Base-by-base conservation (phyloP, 2,113 vertebrate genomes). In the Leptocoma aspasia region DNA sequence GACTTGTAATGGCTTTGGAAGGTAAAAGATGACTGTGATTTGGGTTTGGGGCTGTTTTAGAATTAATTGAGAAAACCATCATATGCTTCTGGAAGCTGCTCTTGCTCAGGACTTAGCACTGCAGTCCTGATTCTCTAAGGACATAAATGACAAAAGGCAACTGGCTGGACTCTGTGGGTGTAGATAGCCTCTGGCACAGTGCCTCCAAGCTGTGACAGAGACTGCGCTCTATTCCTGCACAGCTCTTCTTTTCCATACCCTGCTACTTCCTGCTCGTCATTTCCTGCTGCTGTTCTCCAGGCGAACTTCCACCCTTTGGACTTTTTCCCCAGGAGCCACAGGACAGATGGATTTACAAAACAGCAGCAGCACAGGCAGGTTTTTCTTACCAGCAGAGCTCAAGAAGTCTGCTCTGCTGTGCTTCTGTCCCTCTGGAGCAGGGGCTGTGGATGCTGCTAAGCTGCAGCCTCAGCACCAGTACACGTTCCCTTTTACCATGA, bases 151-250 rank as follows among this genome's bases (percentile, higher is more conserved):
- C 31, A 56, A 54, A 41, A 31, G 26, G 59, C 81, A 69, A 52
- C 35, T 30, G 53, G 2, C 9, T 59, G 18, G 20, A 4, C 7
- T 3, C 21, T 27, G 39, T 5, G 71, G 27, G 11, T 37, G 15
- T 30, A 6, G 22, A 1, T 0, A 4, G 16, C 56, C 41, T 0
- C 0, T 52, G 61, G 53, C 3, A 5, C 44, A 1, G 19, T 35
- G 33, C 54, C 16, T 64, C 37, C 1, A 0, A 71, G 26, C 61
- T 69, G 22, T 4, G 17, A 19, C 0, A 1, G 60, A 35, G 30
- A 11, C 37, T 1, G 0, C 24, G 42, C 42, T 56, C 30, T 37
- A 1, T 23, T 45, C 35, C 50, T 15, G 7, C 37, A 3, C 28
- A 3, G 24, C 53, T 59, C 63, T 56, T 39, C 56, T 15, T 17